These are phyloP conservation scores for Drosophila malerkotliana DNA, from an alignment of 1,140 invertebrate species.

Conservation along the genomic window DNA sequence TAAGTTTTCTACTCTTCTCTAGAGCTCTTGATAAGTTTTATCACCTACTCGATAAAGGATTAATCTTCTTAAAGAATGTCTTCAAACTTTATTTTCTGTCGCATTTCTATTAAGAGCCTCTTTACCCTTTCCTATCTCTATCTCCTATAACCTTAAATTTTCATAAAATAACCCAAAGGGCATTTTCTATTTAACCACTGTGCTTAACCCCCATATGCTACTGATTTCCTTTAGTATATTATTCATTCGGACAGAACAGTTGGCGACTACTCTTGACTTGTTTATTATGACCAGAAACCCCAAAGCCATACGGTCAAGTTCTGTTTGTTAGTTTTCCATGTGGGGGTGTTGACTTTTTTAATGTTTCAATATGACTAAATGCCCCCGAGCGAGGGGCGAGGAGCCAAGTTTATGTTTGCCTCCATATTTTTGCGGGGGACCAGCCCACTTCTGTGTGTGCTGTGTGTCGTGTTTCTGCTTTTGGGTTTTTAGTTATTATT, in stretches of 20 bases:
- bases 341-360: conserved; percentile 81
- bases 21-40: no score
- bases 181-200: not conserved
- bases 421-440: conserved; percentile 29
- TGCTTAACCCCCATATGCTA: conserved; percentile 2
- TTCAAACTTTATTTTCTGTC: no score
- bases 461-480: conserved; percentile 32
- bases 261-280: conserved; percentile 53
- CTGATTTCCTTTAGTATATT: conserved; percentile 39
- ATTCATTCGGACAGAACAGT: conserved; percentile 30
- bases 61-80: no score
- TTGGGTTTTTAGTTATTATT: conserved; percentile 35
- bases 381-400: conserved; percentile 55
- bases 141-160: not conserved
- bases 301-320: conserved; percentile 68
- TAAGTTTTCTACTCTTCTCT: no score
- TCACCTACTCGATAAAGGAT: no score
- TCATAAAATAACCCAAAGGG: conserved; percentile 1
- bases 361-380: conserved; percentile 82
- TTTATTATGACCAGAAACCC: conserved; percentile 62
- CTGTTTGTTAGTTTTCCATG: conserved; percentile 61
- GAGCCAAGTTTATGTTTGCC: conserved; percentile 41
- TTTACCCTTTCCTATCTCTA: no score
- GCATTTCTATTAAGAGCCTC: no score
- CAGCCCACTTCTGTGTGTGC: conserved; percentile 45